phyloP scores from a whole-genome alignment of 2,113 vertebrate species.

The Gnathonemus longibarbis region DNA sequence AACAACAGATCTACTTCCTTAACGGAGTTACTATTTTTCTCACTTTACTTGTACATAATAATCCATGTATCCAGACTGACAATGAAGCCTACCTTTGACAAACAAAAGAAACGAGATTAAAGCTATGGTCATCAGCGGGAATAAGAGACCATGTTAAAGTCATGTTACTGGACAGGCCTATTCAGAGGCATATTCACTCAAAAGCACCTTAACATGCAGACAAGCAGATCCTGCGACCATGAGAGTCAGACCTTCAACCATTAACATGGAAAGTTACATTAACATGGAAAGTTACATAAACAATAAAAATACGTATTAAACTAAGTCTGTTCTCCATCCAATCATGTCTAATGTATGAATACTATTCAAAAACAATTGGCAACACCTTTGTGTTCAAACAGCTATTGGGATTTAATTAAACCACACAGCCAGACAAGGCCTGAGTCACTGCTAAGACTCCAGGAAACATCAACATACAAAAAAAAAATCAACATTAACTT shows the following conservation, averaged over 20 bases:
- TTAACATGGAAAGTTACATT: not conserved
- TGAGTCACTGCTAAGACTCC: not conserved
- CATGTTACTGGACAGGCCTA: not conserved
- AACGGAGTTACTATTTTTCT: not conserved
- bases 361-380: not conserved
- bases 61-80: not conserved
- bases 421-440: not conserved
- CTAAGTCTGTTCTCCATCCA: not conserved
- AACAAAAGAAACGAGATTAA: not conserved
- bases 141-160: not conserved
- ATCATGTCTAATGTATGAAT: not conserved
- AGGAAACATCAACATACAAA: not conserved
- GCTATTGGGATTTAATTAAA: not conserved
- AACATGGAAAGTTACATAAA: not conserved
- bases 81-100: not conserved
- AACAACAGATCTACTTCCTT: not conserved
- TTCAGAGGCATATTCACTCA: not conserved
- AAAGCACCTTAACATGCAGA: not conserved
- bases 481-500: not conserved
- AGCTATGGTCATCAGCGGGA: not conserved
- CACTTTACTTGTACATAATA: not conserved
- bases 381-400: not conserved
- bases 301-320: not conserved
- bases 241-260: not conserved
- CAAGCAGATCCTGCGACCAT: not conserved